Evolutionary conservation across 2,797 vertebrate genomes (phyloP).

Genomic region (Choloepus didactylus): DNA sequence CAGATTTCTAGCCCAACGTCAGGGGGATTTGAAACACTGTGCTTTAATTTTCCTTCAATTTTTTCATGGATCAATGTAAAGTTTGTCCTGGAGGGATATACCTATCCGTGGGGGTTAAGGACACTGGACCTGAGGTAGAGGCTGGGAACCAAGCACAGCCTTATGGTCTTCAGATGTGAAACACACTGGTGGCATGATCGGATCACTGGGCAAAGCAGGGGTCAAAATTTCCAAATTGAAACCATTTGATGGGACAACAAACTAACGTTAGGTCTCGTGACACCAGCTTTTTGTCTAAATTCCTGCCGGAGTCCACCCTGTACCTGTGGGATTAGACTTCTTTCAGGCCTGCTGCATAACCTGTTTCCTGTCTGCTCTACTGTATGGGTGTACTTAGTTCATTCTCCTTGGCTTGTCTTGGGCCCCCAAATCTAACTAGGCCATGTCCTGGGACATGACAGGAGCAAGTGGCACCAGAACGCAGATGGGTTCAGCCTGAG

Average conservation of each 20-base stretch:
- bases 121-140: neutral
- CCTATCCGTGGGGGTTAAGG: neutral
- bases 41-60: neutral
- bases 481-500: neutral
- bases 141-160: neutral
- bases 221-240: neutral
- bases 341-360: neutral
- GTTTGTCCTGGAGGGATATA: neutral
- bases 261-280: neutral
- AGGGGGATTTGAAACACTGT: neutral
- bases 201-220: neutral
- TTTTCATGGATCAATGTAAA: neutral
- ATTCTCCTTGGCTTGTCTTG: neutral
- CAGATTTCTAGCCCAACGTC: neutral
- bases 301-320: neutral
- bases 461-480: neutral
- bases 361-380: neutral
- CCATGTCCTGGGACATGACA: neutral
- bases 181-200: neutral
- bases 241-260: neutral
- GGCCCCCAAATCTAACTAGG: neutral
- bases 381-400: neutral
- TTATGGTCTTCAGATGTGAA: neutral
- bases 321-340: neutral
- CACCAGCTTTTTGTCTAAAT: neutral